Evolutionary conservation across 1,140 invertebrate genomes (phyloP).

Genomic region (Caenorhabditis tropicalis): DNA sequence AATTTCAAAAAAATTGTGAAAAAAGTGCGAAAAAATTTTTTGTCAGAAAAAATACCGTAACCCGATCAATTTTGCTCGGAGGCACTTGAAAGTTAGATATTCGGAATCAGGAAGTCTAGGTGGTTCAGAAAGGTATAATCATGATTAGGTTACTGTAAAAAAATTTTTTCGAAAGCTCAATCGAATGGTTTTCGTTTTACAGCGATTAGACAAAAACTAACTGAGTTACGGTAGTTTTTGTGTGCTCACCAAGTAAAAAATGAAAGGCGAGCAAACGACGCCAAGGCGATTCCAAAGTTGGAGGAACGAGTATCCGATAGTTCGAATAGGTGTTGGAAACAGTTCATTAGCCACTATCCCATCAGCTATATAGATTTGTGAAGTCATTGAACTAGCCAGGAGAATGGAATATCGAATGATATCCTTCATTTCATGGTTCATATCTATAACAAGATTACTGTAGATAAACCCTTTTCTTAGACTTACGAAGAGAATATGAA

Average conservation of each 20-base stretch:
- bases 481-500: constrained; percentile 43
- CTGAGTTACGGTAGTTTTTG: too few relatives aligned
- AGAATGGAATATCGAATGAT: constrained; percentile 26
- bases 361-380: constrained; percentile 58
- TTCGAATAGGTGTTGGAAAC: constrained; percentile 55
- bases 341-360: constrained; percentile 51
- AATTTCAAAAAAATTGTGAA: too few relatives aligned
- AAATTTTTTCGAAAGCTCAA: too few relatives aligned
- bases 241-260: constrained; percentile 55
- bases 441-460: not conserved
- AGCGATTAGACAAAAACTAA: too few relatives aligned
- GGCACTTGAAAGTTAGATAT: not conserved
- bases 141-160: too few relatives aligned
- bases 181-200: too few relatives aligned
- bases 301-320: constrained; percentile 50
- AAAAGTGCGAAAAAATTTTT: not conserved
- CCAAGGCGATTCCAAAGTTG: constrained; percentile 54
- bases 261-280: constrained; percentile 47
- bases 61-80: not conserved
- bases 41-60: not conserved
- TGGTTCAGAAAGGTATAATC: not conserved
- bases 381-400: constrained; percentile 49
- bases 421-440: constrained; percentile 43
- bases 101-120: not conserved
- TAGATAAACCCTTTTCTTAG: not conserved